Evolutionary conservation across 1,140 invertebrate genomes (phyloP).

Genomic region (Scaptomyza pallida): DNA sequence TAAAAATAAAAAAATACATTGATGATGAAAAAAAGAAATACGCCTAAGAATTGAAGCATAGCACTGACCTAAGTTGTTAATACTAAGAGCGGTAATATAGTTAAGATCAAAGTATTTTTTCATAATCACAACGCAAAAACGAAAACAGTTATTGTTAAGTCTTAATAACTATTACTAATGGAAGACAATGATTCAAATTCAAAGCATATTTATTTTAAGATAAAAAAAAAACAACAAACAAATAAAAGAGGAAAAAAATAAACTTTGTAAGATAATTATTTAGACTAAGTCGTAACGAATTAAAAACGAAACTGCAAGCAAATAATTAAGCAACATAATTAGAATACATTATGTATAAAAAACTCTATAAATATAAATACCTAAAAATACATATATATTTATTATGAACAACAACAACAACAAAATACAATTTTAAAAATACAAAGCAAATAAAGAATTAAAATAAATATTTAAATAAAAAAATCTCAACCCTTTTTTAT

Average conservation of each 20-base stretch:
- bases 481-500: no score
- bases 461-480: slow-evolving; percentile 40
- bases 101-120: slow-evolving; percentile 65
- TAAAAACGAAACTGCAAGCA: slow-evolving; percentile 62
- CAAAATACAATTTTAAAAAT: slow-evolving; percentile 80
- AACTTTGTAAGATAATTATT: slow-evolving; percentile 70
- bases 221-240: slow-evolving; percentile 25
- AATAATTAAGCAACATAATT: slow-evolving; percentile 67
- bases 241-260: slow-evolving; percentile 13
- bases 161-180: slow-evolving; percentile 49
- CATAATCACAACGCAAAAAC: slow-evolving; percentile 36
- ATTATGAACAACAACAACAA: slow-evolving; percentile 77
- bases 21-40: slow-evolving; percentile 26
- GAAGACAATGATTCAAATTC: slow-evolving; percentile 73
- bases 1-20: slow-evolving; percentile 25
- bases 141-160: slow-evolving; percentile 50
- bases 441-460: slow-evolving; percentile 58
- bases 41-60: slow-evolving; percentile 63
- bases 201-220: slow-evolving; percentile 61
- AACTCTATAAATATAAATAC: slow-evolving; percentile 66
- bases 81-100: slow-evolving; percentile 40
- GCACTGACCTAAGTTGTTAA: slow-evolving; percentile 70
- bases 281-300: slow-evolving; percentile 58
- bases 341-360: slow-evolving; percentile 72
- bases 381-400: slow-evolving; percentile 69